phyloP scores from a whole-genome alignment of 2,888 invertebrate genomes.

The Suillia variegata region DNA sequence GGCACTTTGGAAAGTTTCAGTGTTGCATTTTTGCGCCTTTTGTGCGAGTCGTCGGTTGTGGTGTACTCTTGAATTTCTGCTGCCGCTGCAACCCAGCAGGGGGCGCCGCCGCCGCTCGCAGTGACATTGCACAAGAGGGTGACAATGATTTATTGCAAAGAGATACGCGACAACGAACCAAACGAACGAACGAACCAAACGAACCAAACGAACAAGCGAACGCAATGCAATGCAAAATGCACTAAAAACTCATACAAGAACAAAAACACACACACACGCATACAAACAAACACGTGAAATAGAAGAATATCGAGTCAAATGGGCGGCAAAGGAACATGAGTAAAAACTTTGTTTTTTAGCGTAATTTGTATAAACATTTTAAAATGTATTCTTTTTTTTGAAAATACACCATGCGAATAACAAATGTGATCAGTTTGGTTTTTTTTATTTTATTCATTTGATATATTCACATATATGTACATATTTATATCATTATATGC shows the following conservation, averaged over 20 bases:
- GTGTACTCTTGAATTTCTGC: slow-evolving; percentile 31
- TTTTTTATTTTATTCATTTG: too few relatives aligned
- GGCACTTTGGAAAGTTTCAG: slow-evolving; percentile 37
- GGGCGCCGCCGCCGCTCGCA: slow-evolving; percentile 49
- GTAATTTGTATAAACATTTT: too few relatives aligned
- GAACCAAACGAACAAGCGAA: slow-evolving; percentile 13
- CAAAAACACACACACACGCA: too few relatives aligned
- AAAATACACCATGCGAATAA: too few relatives aligned
- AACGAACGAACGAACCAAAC: slow-evolving; percentile 34
- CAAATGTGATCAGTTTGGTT: too few relatives aligned
- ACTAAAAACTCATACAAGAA: slow-evolving; percentile 22
- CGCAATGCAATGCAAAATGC: slow-evolving; percentile 19
- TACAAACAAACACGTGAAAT: slow-evolving; percentile 22
- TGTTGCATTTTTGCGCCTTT: too few relatives aligned
- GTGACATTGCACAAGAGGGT: slow-evolving; percentile 57
- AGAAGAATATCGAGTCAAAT: slow-evolving; percentile 7
- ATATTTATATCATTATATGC: too few relatives aligned
- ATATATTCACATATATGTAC: too few relatives aligned
- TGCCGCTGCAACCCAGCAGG: slow-evolving; percentile 45
- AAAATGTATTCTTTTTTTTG: too few relatives aligned
- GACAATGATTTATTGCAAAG: slow-evolving; percentile 58
- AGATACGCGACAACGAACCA: slow-evolving; percentile 56
- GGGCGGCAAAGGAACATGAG: not conserved
- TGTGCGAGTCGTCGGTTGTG: too few relatives aligned
- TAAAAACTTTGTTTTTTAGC: not conserved